Evolutionary conservation across 2,888 invertebrate species (phyloP), one percentile per base, ranked within the genome.

Genomic region (Cotesia congregata): DNA sequence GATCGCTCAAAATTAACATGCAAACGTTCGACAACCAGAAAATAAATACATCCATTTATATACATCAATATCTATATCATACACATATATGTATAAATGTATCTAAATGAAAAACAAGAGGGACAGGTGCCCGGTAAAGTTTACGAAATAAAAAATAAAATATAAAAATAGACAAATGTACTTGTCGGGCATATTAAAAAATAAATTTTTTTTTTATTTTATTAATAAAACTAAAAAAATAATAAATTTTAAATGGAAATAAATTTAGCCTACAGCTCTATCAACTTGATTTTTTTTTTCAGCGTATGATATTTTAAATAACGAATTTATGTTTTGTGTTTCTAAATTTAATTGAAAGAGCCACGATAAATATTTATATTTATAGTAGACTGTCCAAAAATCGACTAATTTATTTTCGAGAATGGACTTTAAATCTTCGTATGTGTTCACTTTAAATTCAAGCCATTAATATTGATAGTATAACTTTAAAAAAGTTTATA

Each of bases 1-100:
- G 84, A 83, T 84, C 85, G 86, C 83, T 83, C 85, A 87, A 88
- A 88, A 88, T 88, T 88, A 88, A 87, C 86, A 87, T 87, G 85
- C 86, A 85, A 85, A 82, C 86, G 84, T 65, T 62, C 72, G 65
- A 72, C 65, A 72, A 85, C 86, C 85, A 84, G 83, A 84, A 86
- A 85, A 87, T 87, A 86, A 62, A 72, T 72, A 72, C 17, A 38
- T 65, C 62, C 62, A 65, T 65, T 30, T 72, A 72, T 39, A 61
- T 62, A 40, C 40, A 17, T 15, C 30, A 30, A 41, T 17, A 41
- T 41, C 4, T 6, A 40, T 41, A 15, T 50, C 38, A 70, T 41
- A 15, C 7, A 15, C 30, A 70, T 50, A 60, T 50, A 41, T n/a
- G 17, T 59, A 60, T 40, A 68, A 9, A 71, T 71, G 6, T 71